Evolutionary conservation across 2,797 vertebrate genomes (phyloP).

Genomic region (Bradypodion ventrale): DNA sequence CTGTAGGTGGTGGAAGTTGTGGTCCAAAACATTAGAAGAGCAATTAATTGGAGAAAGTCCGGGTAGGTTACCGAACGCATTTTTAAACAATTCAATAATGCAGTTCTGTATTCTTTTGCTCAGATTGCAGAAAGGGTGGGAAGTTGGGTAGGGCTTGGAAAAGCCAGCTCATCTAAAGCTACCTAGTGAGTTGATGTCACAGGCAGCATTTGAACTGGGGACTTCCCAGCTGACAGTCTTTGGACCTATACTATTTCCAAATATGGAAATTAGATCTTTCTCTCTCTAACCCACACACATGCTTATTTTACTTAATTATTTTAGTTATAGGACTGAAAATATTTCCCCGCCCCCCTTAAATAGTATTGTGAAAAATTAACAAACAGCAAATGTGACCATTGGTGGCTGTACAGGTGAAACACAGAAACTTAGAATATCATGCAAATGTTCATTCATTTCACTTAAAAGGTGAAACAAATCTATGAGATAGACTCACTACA

Average conservation of each 20-base stretch:
- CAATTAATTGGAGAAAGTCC: background rate
- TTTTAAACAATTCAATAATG: background rate
- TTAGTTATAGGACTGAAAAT: background rate
- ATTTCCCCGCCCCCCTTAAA: background rate
- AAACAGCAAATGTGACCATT: background rate
- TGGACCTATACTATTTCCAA: background rate
- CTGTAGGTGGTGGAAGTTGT: background rate
- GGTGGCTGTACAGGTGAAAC: no score
- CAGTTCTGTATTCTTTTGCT: background rate
- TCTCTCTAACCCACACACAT: background rate
- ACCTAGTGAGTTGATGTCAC: background rate
- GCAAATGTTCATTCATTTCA: no score
- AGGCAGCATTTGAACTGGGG: background rate
- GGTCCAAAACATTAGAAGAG: background rate
- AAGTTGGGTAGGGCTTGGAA: background rate
- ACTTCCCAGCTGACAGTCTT: background rate
- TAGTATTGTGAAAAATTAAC: background rate
- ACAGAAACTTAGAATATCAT: no score
- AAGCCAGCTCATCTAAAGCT: background rate
- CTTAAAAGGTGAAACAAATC: no score
- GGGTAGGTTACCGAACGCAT: background rate
- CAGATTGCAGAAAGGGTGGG: background rate
- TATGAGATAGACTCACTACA: no score
- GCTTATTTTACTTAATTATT: background rate
- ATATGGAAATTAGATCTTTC: conserved; percentile 7